Percentiles rank a stretch among this genome's conserved stretches.
Conservation (phyloP, 1,140 invertebrate genomes). For the Mercenaria mercenaria region DNA sequence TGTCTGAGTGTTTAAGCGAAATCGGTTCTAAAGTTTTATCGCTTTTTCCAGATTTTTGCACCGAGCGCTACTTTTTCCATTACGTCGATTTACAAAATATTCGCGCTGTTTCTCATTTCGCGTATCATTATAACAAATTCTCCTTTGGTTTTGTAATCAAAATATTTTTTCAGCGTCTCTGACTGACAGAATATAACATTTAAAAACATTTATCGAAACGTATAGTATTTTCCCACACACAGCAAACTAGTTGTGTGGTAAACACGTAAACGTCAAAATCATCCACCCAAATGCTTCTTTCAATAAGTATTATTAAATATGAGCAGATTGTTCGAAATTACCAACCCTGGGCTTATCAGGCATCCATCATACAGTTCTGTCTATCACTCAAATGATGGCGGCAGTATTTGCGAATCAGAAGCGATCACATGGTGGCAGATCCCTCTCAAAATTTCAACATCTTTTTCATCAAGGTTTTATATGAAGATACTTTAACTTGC, state of each 20-base stretch:
- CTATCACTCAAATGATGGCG: constrained; percentile 38
- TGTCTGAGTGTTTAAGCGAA: neutral
- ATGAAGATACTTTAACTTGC: constrained; percentile 51
- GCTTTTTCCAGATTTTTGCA: constrained; percentile 66
- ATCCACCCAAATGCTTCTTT: constrained; percentile 40
- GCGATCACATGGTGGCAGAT: neutral
- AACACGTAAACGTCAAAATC: constrained; percentile 51
- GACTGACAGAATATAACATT: constrained; percentile 62
- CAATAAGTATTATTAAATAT: constrained; percentile 58
- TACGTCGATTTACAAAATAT: constrained; percentile 55
- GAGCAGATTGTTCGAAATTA: constrained; percentile 55
- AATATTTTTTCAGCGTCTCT: constrained; percentile 57
- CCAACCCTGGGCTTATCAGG: constrained; percentile 32
- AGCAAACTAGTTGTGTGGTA: constrained; percentile 49
- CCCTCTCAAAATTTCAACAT: constrained; percentile 27
- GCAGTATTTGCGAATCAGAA: constrained; percentile 21
- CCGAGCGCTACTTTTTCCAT: constrained; percentile 43
- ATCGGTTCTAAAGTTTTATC: constrained; percentile 54
- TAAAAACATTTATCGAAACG: constrained; percentile 67
- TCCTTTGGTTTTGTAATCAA: constrained; percentile 65
- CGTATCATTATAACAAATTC: constrained; percentile 51
- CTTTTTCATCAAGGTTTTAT: constrained; percentile 59
- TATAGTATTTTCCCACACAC: constrained; percentile 64
- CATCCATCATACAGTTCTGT: constrained; percentile 54
- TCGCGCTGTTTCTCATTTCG: constrained; percentile 30